Evolutionary conservation across 2,113 vertebrate genomes (phyloP).

Genomic region (Neogobius melanostomus): DNA sequence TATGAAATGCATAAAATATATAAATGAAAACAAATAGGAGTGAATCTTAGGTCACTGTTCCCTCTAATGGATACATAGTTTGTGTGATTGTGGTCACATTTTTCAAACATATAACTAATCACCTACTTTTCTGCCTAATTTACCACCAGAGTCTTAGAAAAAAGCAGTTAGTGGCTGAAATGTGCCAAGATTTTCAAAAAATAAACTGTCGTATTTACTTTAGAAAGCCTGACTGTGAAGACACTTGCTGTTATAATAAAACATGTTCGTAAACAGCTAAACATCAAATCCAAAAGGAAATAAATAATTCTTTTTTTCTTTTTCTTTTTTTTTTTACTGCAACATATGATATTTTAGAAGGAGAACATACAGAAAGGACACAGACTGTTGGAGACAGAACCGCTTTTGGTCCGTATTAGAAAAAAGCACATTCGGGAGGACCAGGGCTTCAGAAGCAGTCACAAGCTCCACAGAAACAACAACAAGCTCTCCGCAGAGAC

Average conservation of each 20-base stretch:
- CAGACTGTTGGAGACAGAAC: constrained; percentile 82
- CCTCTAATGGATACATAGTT: constrained; percentile 61
- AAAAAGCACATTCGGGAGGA: constrained; percentile 75
- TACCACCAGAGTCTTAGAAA: constrained; percentile 61
- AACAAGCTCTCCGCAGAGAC: constrained; percentile 71
- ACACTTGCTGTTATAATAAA: constrained; percentile 63
- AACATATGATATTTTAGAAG: constrained; percentile 70
- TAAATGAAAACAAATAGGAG: neutral
- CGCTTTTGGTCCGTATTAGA: constrained; percentile 69
- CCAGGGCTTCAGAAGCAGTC: constrained; percentile 68
- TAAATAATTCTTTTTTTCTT: constrained; percentile 13
- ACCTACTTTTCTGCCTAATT: constrained; percentile 48
- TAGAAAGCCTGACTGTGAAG: constrained; percentile 71
- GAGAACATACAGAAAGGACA: constrained; percentile 82
- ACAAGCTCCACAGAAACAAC: constrained; percentile 75
- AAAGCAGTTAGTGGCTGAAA: constrained; percentile 71
- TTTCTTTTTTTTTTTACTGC: constrained; percentile 74
- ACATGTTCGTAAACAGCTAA: constrained; percentile 66
- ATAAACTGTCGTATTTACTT: constrained; percentile 60
- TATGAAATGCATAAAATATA: constrained; percentile 9
- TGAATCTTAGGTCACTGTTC: constrained; percentile 56
- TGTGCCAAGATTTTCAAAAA: constrained; percentile 70
- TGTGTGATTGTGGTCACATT: constrained; percentile 60
- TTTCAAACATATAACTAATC: constrained; percentile 56
- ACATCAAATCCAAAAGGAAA: constrained; percentile 62